These are phyloP conservation scores for Platyrinchus mystaceus DNA, from an alignment of 2,797 vertebrate genomes.

Conservation along the genomic window DNA sequence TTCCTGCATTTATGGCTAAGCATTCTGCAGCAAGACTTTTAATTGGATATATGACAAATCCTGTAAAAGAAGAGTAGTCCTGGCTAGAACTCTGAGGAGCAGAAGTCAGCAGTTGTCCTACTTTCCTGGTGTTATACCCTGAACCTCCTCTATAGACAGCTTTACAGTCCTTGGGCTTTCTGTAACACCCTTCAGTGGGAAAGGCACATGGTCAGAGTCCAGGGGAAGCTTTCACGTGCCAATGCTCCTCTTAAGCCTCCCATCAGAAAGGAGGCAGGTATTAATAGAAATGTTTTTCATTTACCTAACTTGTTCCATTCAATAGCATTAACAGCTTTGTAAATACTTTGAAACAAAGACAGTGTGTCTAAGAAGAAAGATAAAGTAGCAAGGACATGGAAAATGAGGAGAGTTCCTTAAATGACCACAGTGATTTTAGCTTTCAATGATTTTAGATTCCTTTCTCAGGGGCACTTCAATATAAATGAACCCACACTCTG, in stretches of 20 bases:
- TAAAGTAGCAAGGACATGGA: not conserved
- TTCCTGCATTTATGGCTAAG: constrained; percentile 4
- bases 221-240: not conserved
- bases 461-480: not conserved
- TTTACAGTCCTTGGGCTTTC: not conserved
- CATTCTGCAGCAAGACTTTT: constrained; percentile 6
- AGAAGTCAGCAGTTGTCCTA: not conserved
- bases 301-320: not conserved
- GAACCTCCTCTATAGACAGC: not conserved
- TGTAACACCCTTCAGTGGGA: not conserved
- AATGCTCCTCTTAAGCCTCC: not conserved
- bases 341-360: not conserved
- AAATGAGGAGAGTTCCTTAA: not conserved
- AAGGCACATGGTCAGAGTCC: not conserved
- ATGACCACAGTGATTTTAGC: not conserved
- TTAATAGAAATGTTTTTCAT: not conserved
- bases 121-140: not conserved
- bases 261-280: not conserved
- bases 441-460: not conserved
- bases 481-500: not conserved
- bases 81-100: not conserved
- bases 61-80: not conserved
- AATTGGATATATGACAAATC: not conserved
- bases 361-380: not conserved
- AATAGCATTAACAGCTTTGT: not conserved